A percentile compares a stretch with the other conserved stretches of the same genome.
Evolutionary conservation across 2,797 vertebrate species (phyloP).

Genomic region (Potorous gilbertii): DNA sequence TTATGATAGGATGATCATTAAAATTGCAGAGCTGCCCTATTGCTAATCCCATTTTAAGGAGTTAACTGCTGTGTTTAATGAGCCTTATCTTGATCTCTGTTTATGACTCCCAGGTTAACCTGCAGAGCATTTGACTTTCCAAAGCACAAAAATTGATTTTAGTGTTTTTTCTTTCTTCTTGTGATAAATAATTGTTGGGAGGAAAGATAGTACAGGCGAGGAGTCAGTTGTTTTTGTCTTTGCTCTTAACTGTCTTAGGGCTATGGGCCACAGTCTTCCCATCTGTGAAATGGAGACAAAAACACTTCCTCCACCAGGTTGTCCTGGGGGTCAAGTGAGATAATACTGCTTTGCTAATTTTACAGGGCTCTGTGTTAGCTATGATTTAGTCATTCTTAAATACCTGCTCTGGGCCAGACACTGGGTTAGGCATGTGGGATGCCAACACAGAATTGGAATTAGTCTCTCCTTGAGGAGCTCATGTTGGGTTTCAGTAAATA

Average conservation of each 20-base stretch:
- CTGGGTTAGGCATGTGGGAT: background rate
- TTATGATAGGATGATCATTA: background rate
- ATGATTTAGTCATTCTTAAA: background rate
- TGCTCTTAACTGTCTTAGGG: background rate
- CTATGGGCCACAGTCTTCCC: background rate
- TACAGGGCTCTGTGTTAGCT: rapidly evolving
- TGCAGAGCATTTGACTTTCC: background rate
- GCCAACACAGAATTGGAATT: background rate
- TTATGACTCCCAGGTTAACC: slow-evolving; percentile 1
- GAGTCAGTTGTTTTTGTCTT: background rate
- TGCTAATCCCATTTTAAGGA: background rate
- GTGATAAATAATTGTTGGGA: background rate
- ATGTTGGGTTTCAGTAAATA: background rate
- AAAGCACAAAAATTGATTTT: slow-evolving; percentile 13
- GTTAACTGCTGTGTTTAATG: slow-evolving; percentile 6
- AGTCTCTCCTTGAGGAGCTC: too few relatives aligned
- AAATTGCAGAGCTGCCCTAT: background rate
- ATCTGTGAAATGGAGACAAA: background rate
- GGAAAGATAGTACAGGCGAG: background rate
- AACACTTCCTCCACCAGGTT: background rate
- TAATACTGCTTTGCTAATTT: background rate
- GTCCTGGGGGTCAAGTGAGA: background rate
- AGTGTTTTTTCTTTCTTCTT: background rate
- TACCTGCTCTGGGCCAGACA: background rate
- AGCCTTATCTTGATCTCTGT: background rate